phyloP scores from a whole-genome alignment of 2,888 invertebrate genomes.

The Drosophila stalkeri region DNA sequence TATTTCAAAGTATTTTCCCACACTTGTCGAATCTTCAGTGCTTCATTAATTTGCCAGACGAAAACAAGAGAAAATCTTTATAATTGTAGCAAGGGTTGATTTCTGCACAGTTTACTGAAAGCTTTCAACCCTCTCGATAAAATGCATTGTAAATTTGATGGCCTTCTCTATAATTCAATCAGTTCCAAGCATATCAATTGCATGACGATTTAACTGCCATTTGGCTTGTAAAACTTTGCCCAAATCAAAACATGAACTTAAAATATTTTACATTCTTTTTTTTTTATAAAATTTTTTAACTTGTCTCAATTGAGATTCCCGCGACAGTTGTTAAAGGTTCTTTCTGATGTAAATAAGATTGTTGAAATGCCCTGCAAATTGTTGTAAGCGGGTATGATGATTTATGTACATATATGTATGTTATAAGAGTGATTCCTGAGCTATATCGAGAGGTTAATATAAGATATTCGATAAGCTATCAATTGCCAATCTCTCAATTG shows the following conservation, averaged over 20 bases:
- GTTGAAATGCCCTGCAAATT: constrained; percentile 1
- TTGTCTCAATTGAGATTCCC: constrained; percentile 39
- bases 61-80: not conserved
- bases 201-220: constrained; percentile 13
- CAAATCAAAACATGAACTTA: constrained; percentile 51
- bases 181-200: constrained; percentile 7
- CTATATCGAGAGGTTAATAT: too few relatives aligned
- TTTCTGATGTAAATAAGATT: constrained; percentile 27
- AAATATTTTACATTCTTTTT: constrained; percentile 28
- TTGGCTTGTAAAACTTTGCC: constrained; percentile 12
- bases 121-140: not conserved
- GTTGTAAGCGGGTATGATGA: not conserved
- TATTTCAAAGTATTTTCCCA: not conserved
- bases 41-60: not conserved
- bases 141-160: not conserved
- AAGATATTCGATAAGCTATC: not conserved
- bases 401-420: not conserved
- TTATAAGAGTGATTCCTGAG: not conserved
- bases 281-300: constrained; percentile 22
- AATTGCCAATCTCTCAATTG: too few relatives aligned
- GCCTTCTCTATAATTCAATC: constrained; percentile 15
- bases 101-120: not conserved
- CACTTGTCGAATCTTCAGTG: not conserved
- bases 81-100: not conserved
- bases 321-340: constrained; percentile 29